Evolutionary conservation across 2,888 invertebrate species (phyloP).

Genomic region (Lordiphosa andalusiaca): DNA sequence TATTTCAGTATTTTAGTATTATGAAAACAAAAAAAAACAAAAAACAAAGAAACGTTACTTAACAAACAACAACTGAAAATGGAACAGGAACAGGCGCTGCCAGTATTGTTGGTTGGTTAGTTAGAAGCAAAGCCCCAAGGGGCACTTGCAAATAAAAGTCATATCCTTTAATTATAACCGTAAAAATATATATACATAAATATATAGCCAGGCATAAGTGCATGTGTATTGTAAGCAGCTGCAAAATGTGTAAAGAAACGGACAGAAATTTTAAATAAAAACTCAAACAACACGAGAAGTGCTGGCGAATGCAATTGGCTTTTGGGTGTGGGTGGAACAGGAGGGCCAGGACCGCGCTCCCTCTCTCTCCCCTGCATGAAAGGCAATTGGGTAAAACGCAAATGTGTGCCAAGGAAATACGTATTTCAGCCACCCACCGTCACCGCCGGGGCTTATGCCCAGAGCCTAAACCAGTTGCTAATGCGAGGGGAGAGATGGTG

Average conservation of each 20-base stretch:
- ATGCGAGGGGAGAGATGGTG: constrained; percentile 25
- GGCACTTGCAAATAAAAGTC: constrained; percentile 13
- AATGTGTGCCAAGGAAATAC: constrained; percentile 47
- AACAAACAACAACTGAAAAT: neutral
- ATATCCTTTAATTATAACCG: constrained; percentile 24
- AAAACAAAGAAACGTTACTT: too few relatives aligned
- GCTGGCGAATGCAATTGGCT: too few relatives aligned
- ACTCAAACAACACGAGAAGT: constrained; percentile 5
- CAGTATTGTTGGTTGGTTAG: constrained; percentile 33
- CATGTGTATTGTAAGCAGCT: constrained; percentile 33
- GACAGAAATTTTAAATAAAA: constrained; percentile 43
- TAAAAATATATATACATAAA: too few relatives aligned
- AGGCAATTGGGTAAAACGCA: neutral
- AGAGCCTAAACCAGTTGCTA: constrained; percentile 26
- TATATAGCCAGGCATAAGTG: constrained; percentile 6
- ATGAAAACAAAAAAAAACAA: constrained; percentile 14
- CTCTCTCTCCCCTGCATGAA: too few relatives aligned
- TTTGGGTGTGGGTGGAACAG: too few relatives aligned
- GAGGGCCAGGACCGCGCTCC: too few relatives aligned
- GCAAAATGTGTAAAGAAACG: constrained; percentile 33
- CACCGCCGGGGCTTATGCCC: too few relatives aligned
- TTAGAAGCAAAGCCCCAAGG: constrained; percentile 17
- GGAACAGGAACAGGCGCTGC: constrained; percentile 17
- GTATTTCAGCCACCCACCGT: constrained; percentile 9
- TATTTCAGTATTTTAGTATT: constrained; percentile 30